phyloP scores from a whole-genome alignment of 2,888 invertebrate genomes.

The Polietes domitor region DNA sequence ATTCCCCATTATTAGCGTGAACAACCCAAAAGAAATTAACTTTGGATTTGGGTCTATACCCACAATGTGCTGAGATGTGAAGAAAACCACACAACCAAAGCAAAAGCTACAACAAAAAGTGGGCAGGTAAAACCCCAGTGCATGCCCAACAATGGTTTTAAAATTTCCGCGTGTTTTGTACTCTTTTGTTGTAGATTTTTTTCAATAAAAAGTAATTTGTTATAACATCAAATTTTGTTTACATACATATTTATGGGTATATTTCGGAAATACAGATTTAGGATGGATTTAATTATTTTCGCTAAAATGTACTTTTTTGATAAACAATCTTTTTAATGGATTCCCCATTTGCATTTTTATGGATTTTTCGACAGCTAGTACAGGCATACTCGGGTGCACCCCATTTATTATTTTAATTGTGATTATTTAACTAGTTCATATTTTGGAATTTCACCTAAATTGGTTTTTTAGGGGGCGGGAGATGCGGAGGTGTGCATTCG shows the following conservation, averaged over 20 bases:
- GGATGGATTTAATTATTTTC: neutral
- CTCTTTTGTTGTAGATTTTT: conserved; percentile 20
- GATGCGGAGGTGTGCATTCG: neutral
- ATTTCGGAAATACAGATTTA: neutral
- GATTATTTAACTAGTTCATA: neutral
- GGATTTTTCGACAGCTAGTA: too few relatives aligned
- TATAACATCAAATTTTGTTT: neutral
- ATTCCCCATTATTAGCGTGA: conserved; percentile 65
- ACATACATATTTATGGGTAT: neutral
- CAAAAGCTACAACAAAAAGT: neutral
- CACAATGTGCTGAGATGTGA: neutral
- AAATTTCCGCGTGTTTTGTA: conserved; percentile 34
- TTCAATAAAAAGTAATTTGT: neutral
- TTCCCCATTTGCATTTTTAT: neutral
- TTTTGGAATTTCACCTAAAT: conserved; percentile 31
- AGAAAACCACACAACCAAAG: neutral
- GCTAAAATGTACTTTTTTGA: neutral
- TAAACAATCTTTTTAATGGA: neutral
- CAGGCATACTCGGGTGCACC: too few relatives aligned
- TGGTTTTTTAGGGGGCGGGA: conserved; percentile 4
- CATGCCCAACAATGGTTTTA: neutral
- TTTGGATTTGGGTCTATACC: neutral
- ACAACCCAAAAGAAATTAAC: neutral
- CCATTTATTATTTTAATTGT: neutral
- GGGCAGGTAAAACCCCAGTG: conserved; percentile 55